phyloP scores from a whole-genome alignment of 2,797 vertebrate genomes.

The Pseudochirops corinnae region DNA sequence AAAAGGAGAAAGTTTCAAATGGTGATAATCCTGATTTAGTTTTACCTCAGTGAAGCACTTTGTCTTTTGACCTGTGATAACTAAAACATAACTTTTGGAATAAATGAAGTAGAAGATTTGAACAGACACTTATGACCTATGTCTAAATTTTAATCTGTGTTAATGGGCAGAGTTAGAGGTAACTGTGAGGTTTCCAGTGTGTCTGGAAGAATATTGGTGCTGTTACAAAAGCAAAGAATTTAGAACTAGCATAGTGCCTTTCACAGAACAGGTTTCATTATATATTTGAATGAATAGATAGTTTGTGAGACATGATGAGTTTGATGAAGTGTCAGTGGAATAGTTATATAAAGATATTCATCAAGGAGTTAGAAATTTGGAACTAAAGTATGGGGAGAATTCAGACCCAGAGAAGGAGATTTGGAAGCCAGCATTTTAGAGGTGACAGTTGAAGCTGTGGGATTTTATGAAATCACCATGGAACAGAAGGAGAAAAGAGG shows the following conservation, averaged over 20 bases:
- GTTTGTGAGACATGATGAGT: neutral
- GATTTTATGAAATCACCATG: neutral
- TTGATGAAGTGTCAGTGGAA: neutral
- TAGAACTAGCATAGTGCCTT: neutral
- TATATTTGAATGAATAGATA: conserved; percentile 59
- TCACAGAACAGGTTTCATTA: conserved; percentile 46
- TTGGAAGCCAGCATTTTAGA: neutral
- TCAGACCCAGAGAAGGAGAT: neutral
- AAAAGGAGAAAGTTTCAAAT: neutral
- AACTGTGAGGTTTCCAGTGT: neutral
- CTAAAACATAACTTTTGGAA: neutral
- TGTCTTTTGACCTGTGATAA: conserved; percentile 23
- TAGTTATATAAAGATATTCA: neutral
- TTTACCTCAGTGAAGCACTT: neutral
- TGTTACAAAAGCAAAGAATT: neutral
- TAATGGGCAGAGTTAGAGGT: neutral
- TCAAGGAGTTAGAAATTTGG: neutral
- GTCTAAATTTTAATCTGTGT: neutral
- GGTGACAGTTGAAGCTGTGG: neutral
- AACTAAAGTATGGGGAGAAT: neutral
- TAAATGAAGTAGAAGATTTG: neutral
- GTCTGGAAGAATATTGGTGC: neutral
- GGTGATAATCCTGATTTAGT: conserved; percentile 35
- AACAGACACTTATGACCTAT: neutral
- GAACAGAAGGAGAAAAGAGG: neutral